Evolutionary conservation across 1,140 invertebrate species (phyloP).

Genomic region (roundworm (Caenorhabditis elegans)): WBcel235 BX284602.5:11209001-11209500

Average conservation of each 20-base stretch:
- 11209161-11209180: constrained; percentile 11
- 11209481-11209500: constrained; percentile 27
- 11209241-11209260: not conserved
- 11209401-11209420: too few species aligned
- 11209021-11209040: constrained; percentile 42
- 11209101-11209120: not conserved
- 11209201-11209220: not conserved
- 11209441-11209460: not conserved
- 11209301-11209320: not conserved
- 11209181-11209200: constrained; percentile 3
- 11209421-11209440: not conserved
- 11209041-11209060: constrained; percentile 30
- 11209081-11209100: not conserved
- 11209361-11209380: constrained; percentile 15
- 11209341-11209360: not conserved
- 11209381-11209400: not conserved
- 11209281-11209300: not conserved
- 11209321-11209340: constrained; percentile 10
- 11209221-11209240: not conserved
- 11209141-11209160: not conserved
- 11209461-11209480: constrained; percentile 50
- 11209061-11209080: not conserved
- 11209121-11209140: not conserved
- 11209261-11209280: not conserved
- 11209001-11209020: constrained; percentile 1